Percentiles rank a stretch among this genome's conserved stretches.
These are phyloP conservation scores for Theretra japonica DNA, from an alignment of 2,888 invertebrate genomes.

Conservation along the genomic window DNA sequence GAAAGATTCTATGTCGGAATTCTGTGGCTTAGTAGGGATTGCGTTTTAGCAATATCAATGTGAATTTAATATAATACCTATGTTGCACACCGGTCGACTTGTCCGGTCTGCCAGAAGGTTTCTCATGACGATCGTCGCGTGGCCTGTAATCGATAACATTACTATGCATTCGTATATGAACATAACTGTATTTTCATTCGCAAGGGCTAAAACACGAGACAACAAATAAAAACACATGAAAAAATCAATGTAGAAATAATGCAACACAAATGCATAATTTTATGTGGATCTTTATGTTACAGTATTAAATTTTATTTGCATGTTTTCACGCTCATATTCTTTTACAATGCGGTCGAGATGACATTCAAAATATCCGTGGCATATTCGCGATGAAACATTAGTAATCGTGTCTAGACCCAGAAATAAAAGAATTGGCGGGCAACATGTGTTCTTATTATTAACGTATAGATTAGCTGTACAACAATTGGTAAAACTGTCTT, in stretches of 20 bases:
- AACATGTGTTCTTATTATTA: conserved; percentile 31
- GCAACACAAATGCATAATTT: conserved; percentile 28
- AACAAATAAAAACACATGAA: conserved; percentile 24
- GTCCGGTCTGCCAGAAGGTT: conserved; percentile 57
- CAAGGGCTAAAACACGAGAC: conserved; percentile 29
- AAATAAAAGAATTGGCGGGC: conserved; percentile 32
- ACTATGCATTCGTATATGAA: conserved; percentile 27
- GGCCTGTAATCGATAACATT: conserved; percentile 61
- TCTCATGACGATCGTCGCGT: conserved; percentile 67
- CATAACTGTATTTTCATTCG: not conserved
- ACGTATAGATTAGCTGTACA: conserved; percentile 45
- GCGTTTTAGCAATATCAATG: no score
- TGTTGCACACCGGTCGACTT: conserved; percentile 45
- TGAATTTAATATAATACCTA: conserved; percentile 36
- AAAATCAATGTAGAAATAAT: conserved; percentile 29
- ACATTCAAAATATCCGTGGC: not conserved
- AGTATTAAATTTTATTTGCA: conserved; percentile 1
- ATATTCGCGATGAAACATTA: not conserved
- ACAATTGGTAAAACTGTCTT: conserved; percentile 58
- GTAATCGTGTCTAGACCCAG: not conserved
- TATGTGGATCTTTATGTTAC: conserved; percentile 19
- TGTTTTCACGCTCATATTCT: conserved; percentile 11
- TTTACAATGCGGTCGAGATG: conserved; percentile 14
- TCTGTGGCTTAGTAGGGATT: no score
- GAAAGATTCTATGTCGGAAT: no score